Evolutionary conservation across 2,888 invertebrate genomes (phyloP), one percentile per base, ranked within the genome.

Genomic region (Liodrosophila aerea): DNA sequence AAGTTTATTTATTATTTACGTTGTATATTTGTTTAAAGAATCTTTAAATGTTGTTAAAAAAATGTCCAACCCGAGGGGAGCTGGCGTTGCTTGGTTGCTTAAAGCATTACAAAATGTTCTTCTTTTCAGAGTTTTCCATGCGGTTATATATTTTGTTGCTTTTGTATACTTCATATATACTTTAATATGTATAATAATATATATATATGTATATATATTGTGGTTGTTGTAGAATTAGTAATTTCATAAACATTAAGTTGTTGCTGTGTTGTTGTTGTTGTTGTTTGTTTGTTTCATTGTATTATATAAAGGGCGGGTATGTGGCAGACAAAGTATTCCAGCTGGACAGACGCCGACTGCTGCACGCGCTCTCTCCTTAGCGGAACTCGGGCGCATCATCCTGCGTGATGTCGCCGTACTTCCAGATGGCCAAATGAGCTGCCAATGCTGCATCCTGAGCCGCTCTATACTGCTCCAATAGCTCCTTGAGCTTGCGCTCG

Each of bases 401-500:
- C 66, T 90, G 89, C 58, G 90, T 90, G 56, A 99, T 97, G 91
- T 99, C 99, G n/a, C 99, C 99, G 89, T 99, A 99, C 88, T 96
- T 95, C 99, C 99, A 99, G 85, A 99, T 94, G 90, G 95, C 96
- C 83, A 94, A 92, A 89, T 97, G 97, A 76, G 94, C 93, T 85
- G 93, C 94, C 91, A 96, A 95, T 15, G 98, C 98, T 71, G 93
- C 92, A 68, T 96, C 94, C 90, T 98, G 96, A 39, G 97, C 97
- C 56, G 93, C 93, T 87, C 92, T 93, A 91, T 98, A 98, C 85
- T 96, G 96, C 36, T 92, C 91, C 61, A 95, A 93, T 89, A 98
- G 90, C 88, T 94, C 93, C 64, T 94, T 93, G 70, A 98, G 93
- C 76, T 96, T 93, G 69, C 93, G 94, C 87, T 98, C 98, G 74